Evolutionary conservation across 1,140 invertebrate species (phyloP), one percentile per base, ranked within the genome.

Genomic region (Prorops nasuta): DNA sequence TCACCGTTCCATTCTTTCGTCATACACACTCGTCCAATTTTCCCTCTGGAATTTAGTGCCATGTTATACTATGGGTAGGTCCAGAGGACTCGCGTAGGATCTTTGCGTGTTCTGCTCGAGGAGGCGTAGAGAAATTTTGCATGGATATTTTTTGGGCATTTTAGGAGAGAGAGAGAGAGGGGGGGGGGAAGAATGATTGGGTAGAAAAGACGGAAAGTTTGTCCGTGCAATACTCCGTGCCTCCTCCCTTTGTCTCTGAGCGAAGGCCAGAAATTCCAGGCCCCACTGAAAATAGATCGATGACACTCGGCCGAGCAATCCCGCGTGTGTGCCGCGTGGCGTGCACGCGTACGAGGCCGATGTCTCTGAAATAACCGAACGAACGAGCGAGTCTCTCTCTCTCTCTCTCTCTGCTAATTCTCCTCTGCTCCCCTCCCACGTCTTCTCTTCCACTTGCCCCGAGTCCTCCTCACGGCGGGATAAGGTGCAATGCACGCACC

Each of bases 231-330:
- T 36, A 18, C 21, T 18, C 47, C 44, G 44, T 43, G 18, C 46
- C 20, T 52, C 32, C 24, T 49, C 34, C 16, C 17, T 40, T 4
- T 31, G 14, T 38, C 9, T 22, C 14, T 10, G 56, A 51, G 21
- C 60, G 63, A 64, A 70, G 66, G 68, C 58, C 68, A 70, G 71
- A 72, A 75, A 75, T 75, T 75, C 72, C 71, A 63, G 58, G 62
- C 65, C 69, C 67, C 56, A 63, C 70, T 66, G 42, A 56, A 75
- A 75, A 75, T 76, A 74, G 74, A 77, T 74, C 72, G 69, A 75
- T 75, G 71, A 74, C 71, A 75, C 72, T 74, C 67, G 60, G 45
- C 60, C 63, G 66, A 69, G 60, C 60, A 58, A 66, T 67, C 69
- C 65, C 58, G 61, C 37, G 47, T 43, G 48, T 21, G 42, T 51